A percentile compares a stretch with the other conserved stretches of the same genome.
Conservation (phyloP, 1,140 invertebrate genomes). For the Vollenhovia emeryi region DNA sequence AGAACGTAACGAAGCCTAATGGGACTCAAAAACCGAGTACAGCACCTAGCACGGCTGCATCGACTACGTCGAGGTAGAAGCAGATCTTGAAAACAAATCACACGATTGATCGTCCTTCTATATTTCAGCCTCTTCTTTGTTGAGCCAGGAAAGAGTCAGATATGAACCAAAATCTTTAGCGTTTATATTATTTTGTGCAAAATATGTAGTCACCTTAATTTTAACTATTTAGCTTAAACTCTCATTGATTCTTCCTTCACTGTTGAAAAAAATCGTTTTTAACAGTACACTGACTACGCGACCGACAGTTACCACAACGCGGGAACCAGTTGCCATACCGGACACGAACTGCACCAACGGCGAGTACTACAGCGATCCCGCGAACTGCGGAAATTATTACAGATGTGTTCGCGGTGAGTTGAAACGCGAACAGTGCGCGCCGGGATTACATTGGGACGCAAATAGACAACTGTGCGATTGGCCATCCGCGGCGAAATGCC, state of each 20-base stretch:
- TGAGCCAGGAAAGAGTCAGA: not conserved
- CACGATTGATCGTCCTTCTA: not conserved
- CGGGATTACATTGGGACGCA: slow-evolving; percentile 93
- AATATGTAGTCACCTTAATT: not conserved
- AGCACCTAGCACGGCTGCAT: slow-evolving; percentile 14
- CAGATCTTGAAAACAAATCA: not conserved
- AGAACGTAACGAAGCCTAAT: slow-evolving; percentile 57
- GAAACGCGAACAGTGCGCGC: slow-evolving; percentile 90
- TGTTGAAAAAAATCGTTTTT: not conserved
- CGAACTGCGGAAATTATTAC: slow-evolving; percentile 91
- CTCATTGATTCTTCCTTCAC: not conserved
- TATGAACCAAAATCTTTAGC: not conserved
- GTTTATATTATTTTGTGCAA: not conserved
- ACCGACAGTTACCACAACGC: slow-evolving; percentile 29
- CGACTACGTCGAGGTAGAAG: slow-evolving; percentile 28
- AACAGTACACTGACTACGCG: slow-evolving; percentile 22
- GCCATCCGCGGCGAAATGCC: slow-evolving; percentile 90
- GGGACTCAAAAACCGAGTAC: slow-evolving; percentile 37
- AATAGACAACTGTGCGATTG: slow-evolving; percentile 90
- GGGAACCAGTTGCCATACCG: not conserved
- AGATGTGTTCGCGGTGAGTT: slow-evolving; percentile 90
- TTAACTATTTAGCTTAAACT: not conserved
- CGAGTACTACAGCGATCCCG: slow-evolving; percentile 88
- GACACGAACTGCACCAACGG: slow-evolving; percentile 87
- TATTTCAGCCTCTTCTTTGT: not conserved